These are phyloP conservation scores for Artemia franciscana DNA, from an alignment of 1,140 invertebrate species.

Conservation along the genomic window DNA sequence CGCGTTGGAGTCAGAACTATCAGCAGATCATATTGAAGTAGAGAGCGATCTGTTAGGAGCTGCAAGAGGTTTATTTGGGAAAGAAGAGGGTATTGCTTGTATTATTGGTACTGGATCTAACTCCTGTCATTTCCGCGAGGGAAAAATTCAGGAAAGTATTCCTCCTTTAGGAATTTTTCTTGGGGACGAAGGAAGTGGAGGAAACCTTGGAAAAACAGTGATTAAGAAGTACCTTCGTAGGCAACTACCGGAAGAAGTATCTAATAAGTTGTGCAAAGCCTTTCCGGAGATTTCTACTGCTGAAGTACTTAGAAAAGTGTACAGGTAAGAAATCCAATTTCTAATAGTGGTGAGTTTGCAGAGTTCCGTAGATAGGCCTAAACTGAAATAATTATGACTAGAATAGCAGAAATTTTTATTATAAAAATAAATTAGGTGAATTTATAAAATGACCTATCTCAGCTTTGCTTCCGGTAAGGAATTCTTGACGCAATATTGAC, in stretches of 20 bases:
- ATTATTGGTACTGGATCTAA: not conserved
- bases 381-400: too few relatives aligned
- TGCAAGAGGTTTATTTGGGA: not conserved
- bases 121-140: not conserved
- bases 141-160: not conserved
- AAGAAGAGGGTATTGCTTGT: not conserved
- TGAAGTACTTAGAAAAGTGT: not conserved
- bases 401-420: too few relatives aligned
- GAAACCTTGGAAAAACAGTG: not conserved
- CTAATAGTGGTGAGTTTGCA: too few relatives aligned
- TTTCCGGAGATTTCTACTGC: not conserved
- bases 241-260: not conserved
- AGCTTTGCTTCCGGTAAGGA: too few relatives aligned
- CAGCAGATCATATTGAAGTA: not conserved
- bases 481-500: too few relatives aligned
- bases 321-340: not conserved
- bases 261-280: not conserved
- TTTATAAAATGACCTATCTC: too few relatives aligned
- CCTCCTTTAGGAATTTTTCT: not conserved
- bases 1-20: not conserved
- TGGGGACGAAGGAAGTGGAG: not conserved
- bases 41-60: not conserved
- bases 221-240: not conserved
- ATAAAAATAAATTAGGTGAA: too few relatives aligned
- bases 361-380: too few relatives aligned